A percentile compares a stretch with the other conserved stretches of the same genome.
These are phyloP conservation scores for Acanthurus tractus DNA, from an alignment of 2,797 vertebrate species.

Conservation along the genomic window DNA sequence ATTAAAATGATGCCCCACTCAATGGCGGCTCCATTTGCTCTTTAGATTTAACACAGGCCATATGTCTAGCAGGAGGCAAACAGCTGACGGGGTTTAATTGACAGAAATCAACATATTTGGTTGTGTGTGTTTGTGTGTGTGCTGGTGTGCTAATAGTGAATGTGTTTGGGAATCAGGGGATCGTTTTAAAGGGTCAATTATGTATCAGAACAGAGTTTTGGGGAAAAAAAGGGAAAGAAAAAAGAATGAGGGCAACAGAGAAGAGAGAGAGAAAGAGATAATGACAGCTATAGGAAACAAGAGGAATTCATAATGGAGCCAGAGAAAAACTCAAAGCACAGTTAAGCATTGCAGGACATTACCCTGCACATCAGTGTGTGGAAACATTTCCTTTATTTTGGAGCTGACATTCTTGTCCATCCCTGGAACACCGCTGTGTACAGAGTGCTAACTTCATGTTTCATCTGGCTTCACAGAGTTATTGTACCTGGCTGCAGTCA, in stretches of 20 bases:
- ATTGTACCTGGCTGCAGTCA: constrained; percentile 40
- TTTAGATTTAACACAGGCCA: constrained; percentile 88
- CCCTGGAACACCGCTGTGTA: constrained; percentile 54
- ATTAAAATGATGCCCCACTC: constrained; percentile 87
- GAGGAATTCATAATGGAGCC: constrained; percentile 19
- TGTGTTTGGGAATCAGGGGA: constrained; percentile 67
- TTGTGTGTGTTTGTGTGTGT: constrained; percentile 50
- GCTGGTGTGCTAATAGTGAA: constrained; percentile 59
- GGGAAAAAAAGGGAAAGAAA: constrained; percentile 45
- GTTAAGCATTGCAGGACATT: constrained; percentile 39
- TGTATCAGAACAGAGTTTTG: constrained; percentile 67
- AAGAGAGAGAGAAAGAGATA: constrained; percentile 23
- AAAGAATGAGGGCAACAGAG: constrained; percentile 30
- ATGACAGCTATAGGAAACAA: constrained; percentile 20
- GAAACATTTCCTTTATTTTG: constrained; percentile 43
- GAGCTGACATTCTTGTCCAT: constrained; percentile 40
- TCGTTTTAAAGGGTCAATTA: constrained; percentile 73
- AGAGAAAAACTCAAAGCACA: constrained; percentile 29
- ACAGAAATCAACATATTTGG: constrained; percentile 90
- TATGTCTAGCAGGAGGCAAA: constrained; percentile 89
- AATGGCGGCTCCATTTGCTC: constrained; percentile 81
- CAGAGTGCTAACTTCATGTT: constrained; percentile 65
- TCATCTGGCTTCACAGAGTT: constrained; percentile 66
- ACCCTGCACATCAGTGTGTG: constrained; percentile 18
- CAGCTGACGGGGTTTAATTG: constrained; percentile 90